phyloP scores from a whole-genome alignment of 2,113 vertebrate species.

The Castor canadensis region DNA sequence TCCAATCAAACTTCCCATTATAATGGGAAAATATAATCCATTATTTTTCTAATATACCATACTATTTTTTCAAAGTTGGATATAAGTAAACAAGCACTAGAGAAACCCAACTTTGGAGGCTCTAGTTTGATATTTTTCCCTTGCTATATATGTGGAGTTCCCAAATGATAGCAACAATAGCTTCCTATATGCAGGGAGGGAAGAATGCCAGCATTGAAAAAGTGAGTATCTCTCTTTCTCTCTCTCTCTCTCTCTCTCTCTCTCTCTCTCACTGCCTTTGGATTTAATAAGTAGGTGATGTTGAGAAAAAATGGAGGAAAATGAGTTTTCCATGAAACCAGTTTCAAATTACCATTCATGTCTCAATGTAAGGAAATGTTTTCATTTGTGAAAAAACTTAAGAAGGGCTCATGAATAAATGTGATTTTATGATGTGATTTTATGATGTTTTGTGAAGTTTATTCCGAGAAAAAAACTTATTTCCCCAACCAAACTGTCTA shows the following conservation, averaged over 20 bases:
- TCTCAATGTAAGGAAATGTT: slow-evolving; percentile 87
- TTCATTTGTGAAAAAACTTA: slow-evolving; percentile 85
- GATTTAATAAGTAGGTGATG: slow-evolving; percentile 78
- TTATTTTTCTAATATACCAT: slow-evolving; percentile 18
- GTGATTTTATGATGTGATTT: slow-evolving; percentile 86
- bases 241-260: no score
- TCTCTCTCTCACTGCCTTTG: slow-evolving; percentile 47
- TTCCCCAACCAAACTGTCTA: slow-evolving; percentile 80
- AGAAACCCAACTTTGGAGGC: slow-evolving; percentile 33
- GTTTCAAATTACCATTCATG: slow-evolving; percentile 86
- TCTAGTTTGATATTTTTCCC: slow-evolving; percentile 49
- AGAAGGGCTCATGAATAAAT: slow-evolving; percentile 87
- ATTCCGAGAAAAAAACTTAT: slow-evolving; percentile 79
- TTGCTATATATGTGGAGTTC: slow-evolving; percentile 8
- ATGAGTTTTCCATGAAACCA: slow-evolving; percentile 87
- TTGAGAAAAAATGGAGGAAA: slow-evolving; percentile 80
- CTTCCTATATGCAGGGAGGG: slow-evolving; percentile 37
- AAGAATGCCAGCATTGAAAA: slow-evolving; percentile 13
- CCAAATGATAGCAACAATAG: slow-evolving; percentile 2
- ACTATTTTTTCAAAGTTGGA: slow-evolving; percentile 31
- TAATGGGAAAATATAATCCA: slow-evolving; percentile 44
- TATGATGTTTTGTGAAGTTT: slow-evolving; percentile 86
- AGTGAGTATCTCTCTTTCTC: no score
- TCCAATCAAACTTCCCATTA: slow-evolving; percentile 38
- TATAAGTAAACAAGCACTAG: neutral